phyloP scores from a whole-genome alignment of 2,113 vertebrate species.

The Drymodes brunneopygia region DNA sequence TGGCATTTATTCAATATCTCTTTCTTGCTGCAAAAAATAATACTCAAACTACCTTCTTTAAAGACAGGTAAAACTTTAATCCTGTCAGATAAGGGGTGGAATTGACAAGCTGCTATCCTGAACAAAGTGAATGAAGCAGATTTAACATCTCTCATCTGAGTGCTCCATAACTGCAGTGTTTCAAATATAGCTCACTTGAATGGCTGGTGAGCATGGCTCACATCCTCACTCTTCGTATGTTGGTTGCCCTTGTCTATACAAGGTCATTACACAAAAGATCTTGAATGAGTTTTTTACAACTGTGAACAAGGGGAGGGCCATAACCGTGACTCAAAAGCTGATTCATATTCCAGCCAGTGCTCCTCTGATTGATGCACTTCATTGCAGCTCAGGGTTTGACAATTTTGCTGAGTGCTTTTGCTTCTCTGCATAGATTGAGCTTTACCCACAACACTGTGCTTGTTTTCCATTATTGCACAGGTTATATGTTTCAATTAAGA shows the following conservation, averaged over 20 bases:
- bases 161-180: not conserved
- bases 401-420: not conserved
- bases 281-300: not conserved
- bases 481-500: not conserved
- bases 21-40: not conserved
- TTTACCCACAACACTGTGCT: not conserved
- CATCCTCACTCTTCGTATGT: not conserved
- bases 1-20: not conserved
- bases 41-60: not conserved
- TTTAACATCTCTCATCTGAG: not conserved
- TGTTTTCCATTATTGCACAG: not conserved
- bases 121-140: not conserved
- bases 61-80: not conserved
- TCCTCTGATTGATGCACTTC: not conserved
- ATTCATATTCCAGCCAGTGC: not conserved
- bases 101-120: not conserved
- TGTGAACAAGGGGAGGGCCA: not conserved
- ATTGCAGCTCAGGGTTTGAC: not conserved
- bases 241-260: not conserved
- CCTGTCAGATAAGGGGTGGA: not conserved
- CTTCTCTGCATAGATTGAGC: not conserved
- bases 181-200: not conserved
- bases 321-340: not conserved
- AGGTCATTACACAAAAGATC: not conserved
- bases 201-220: not conserved